Percentiles rank a stretch among this genome's conserved stretches.
These are phyloP conservation scores for Burhinus bistriatus DNA, from an alignment of 2,113 vertebrate species.

Conservation along the genomic window DNA sequence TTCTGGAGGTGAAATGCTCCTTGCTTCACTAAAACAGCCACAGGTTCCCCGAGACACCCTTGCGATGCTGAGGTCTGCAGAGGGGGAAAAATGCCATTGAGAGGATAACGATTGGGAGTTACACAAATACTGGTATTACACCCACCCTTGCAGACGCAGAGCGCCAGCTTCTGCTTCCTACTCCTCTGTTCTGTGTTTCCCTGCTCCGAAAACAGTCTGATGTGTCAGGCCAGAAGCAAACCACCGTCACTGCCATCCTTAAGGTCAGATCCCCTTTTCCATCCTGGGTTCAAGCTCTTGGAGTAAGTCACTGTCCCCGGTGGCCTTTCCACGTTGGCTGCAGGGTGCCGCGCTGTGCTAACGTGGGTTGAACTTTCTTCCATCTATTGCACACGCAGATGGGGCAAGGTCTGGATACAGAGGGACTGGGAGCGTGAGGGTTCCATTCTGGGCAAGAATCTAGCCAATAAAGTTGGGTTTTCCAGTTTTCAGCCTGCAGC, in stretches of 20 bases:
- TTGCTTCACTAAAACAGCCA: background rate
- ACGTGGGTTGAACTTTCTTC: background rate
- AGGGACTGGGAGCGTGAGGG: background rate
- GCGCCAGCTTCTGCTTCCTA: background rate
- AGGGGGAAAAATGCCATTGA: background rate
- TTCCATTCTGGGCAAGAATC: background rate
- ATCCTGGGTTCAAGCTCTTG: background rate
- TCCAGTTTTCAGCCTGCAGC: background rate
- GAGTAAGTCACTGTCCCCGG: background rate
- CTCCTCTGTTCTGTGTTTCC: background rate
- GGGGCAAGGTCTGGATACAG: background rate
- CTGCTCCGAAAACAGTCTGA: background rate
- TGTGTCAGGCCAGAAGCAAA: background rate
- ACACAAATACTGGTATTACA: background rate
- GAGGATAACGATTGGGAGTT: background rate
- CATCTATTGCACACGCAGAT: background rate
- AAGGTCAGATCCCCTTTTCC: background rate
- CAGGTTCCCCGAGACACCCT: background rate
- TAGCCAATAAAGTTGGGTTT: background rate
- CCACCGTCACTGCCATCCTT: background rate
- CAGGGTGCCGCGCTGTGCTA: background rate
- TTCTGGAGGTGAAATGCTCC: background rate
- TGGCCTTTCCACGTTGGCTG: background rate
- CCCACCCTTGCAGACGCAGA: background rate
- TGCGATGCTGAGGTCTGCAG: background rate